Evolutionary conservation across 2,888 invertebrate genomes (phyloP).

Genomic region (Dichetophora obliterata): DNA sequence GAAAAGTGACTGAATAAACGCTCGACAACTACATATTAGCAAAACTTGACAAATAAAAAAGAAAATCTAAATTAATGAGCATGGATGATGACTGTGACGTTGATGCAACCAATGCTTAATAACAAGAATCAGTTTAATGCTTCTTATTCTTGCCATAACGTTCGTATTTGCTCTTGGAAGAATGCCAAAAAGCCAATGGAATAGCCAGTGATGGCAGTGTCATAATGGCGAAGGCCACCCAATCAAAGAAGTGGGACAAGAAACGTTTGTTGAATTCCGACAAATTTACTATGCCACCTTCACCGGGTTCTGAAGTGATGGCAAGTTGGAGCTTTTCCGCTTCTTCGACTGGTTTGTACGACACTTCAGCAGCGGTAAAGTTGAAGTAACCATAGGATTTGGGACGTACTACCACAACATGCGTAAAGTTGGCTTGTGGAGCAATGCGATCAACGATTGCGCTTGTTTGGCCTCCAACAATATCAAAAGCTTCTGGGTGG

Average conservation of each 20-base stretch:
- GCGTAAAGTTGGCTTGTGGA: slow-evolving; percentile 93
- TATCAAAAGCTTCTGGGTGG: slow-evolving; percentile 90
- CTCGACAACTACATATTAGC: neutral
- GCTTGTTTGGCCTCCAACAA: slow-evolving; percentile 87
- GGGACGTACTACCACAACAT: slow-evolving; percentile 92
- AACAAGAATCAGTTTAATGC: slow-evolving; percentile 55
- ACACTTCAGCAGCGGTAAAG: slow-evolving; percentile 94
- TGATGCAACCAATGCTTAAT: neutral
- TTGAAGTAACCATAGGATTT: slow-evolving; percentile 94
- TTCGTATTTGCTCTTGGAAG: slow-evolving; percentile 95
- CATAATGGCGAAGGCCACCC: slow-evolving; percentile 97
- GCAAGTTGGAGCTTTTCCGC: slow-evolving; percentile 79
- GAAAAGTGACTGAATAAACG: neutral
- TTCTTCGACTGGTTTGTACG: slow-evolving; percentile 89
- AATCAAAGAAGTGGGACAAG: slow-evolving; percentile 96
- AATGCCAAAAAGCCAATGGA: slow-evolving; percentile 94
- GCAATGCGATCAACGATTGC: slow-evolving; percentile 90
- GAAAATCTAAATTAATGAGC: neutral
- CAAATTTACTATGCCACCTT: slow-evolving; percentile 93
- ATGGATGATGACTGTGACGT: neutral
- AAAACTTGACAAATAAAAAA: neutral
- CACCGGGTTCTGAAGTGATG: slow-evolving; percentile 91
- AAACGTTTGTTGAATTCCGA: slow-evolving; percentile 96
- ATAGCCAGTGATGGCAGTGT: slow-evolving; percentile 94
- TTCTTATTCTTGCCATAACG: slow-evolving; percentile 82